Base-by-base conservation (phyloP, 2,797 vertebrate species). In the Poecile montanus region DNA sequence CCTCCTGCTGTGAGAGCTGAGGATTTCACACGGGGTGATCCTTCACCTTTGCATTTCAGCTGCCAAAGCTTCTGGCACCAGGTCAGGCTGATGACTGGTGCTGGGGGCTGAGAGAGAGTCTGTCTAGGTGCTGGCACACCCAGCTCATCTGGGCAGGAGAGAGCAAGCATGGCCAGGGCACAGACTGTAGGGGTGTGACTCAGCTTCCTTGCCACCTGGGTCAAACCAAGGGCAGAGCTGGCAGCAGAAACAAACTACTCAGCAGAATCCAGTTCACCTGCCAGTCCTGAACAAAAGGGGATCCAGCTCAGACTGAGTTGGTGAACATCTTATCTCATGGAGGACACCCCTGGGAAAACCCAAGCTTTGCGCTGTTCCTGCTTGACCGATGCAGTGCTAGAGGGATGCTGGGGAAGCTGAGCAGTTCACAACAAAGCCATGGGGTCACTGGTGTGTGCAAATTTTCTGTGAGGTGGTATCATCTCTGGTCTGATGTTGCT, bases 261-360 rank as follows among this genome's bases (percentile, higher is more conserved):
- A 7, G 61, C n/a, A 22, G 45, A 73, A 74, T 62, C 19, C 53
- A 44, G 17, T 20, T 75, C 63, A 53, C 30, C 29, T 29, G 8
- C n/a, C 45, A 44, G 38, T 56, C 58, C 60, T 25, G 29, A 19
- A 20, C 19, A 20, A 48, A 51, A 0, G 2, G 26, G 40, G 18
- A 44, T 36, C 15, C 11, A 7, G 30, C 14, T 45, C 40, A 47
- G 48, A 15, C 1, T 5, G 2, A 44, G 50, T 16, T 0, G 0
- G 30, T 27, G 18, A 10, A 18, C 0, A 0, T n/a, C 54, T 57
- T 63, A 30, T 47, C 62, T 67, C 40, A 13, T 40, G 42, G 38
- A 60, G 21, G 11, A 63, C 2, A 6, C 44, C 30, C 16, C 67
- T 72, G 30, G 30, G 54, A 72, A 82, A 74, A 82, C 16, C 15